These are phyloP conservation scores for Nemotelus pantherinus DNA, from an alignment of 2,888 invertebrate species.

Conservation along the genomic window DNA sequence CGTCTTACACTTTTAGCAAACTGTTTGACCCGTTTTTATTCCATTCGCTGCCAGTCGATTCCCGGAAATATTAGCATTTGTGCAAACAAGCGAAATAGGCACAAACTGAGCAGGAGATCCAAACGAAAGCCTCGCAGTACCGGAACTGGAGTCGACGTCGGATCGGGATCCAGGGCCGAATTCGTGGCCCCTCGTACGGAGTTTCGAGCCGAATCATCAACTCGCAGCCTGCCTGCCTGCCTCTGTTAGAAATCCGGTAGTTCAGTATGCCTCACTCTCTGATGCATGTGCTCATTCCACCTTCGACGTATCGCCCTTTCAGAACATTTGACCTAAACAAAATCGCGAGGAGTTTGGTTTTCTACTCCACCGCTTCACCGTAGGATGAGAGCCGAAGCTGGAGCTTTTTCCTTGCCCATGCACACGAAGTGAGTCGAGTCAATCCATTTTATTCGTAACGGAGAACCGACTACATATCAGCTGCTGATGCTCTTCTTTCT, in stretches of 20 bases:
- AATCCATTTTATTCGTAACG: background rate
- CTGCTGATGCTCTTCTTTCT: background rate
- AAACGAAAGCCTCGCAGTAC: slow-evolving; percentile 32
- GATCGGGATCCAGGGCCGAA: background rate
- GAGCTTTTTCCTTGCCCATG: slow-evolving; percentile 36
- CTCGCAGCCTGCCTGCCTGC: background rate
- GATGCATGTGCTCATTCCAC: background rate
- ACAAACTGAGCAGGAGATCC: slow-evolving; percentile 33
- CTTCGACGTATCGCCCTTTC: slow-evolving; percentile 1
- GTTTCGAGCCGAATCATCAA: slow-evolving; percentile 21
- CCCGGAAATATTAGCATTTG: slow-evolving; percentile 54
- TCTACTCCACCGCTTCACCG: background rate
- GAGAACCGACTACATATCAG: slow-evolving; percentile 20
- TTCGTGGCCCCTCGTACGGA: background rate
- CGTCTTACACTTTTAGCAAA: no score
- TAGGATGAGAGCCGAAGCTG: slow-evolving; percentile 18
- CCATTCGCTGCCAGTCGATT: slow-evolving; percentile 42
- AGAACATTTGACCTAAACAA: slow-evolving; percentile 33
- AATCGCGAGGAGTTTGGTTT: slow-evolving; percentile 30
- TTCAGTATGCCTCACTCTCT: background rate
- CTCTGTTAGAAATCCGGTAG: background rate
- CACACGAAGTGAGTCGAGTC: slow-evolving; percentile 9
- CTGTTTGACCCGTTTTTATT: slow-evolving; percentile 1
- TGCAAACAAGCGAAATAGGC: slow-evolving; percentile 50
- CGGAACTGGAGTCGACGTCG: slow-evolving; percentile 17